Base-by-base conservation (phyloP, 2,797 vertebrate genomes). In the Hemitrygon akajei region DNA sequence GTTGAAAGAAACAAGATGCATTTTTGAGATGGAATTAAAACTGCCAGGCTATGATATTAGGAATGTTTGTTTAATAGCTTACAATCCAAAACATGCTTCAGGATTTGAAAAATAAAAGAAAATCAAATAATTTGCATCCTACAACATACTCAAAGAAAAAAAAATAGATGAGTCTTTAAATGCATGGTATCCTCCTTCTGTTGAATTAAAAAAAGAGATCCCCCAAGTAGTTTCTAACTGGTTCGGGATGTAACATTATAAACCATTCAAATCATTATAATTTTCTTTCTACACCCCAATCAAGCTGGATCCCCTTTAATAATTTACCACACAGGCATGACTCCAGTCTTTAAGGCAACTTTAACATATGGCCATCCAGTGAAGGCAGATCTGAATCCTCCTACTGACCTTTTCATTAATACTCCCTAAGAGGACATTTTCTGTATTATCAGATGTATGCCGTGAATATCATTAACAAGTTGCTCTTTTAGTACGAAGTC, bases 1-100 rank as follows among this genome's bases (percentile, higher is more conserved):
- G 98, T 99, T 99, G 99, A 99, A 99, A 99, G 99, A 99, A 99
- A 99, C 99, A 99, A 99, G 99, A 99, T 99, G 99, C 98, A 98
- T 99, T 97, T 98, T 97, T 97, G 97, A 99, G 98, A 99, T 99
- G 98, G 99, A 99, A 99, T 99, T 99, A 98, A 98, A 99, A 99
- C 98, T 99, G 98, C 98, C 98, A 99, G 98, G 97, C 98, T 97
- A 98, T 98, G 99, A 98, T 99, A 99, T 99, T 98, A 98, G 98
- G 98, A 98, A 97, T 98, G 98, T 99, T 99, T 99, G 98, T 98
- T 99, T 99, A 99, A 99, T 99, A 98, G 98, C 95, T 97, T 98
- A 98, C 98, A 97, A 99, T 98, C 97, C 96, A 98, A 97, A 97
- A 96, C 96, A 97, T 97, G 97, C 97, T 96, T 96, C 96, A 97